A percentile compares a stretch with the other conserved stretches of the same genome.
Evolutionary conservation across 2,113 vertebrate species (phyloP).

Genomic region (Rhinichthys klamathensis): DNA sequence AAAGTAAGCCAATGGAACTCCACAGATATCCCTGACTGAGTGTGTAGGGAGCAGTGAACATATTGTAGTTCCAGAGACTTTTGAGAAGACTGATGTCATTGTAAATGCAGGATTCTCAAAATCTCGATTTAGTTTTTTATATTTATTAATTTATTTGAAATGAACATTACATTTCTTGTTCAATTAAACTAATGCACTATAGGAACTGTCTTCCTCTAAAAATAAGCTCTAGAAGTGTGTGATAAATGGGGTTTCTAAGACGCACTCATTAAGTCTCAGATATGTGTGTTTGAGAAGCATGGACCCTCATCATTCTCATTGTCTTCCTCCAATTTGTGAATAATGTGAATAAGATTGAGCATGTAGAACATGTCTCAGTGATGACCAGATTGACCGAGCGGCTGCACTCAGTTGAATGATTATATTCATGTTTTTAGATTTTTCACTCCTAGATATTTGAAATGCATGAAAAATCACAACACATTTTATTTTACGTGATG

Average conservation of each 20-base stretch:
- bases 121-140: not conserved
- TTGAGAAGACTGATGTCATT: not conserved
- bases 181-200: not conserved
- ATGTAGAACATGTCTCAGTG: constrained; percentile 21
- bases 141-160: not conserved
- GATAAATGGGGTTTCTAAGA: constrained; percentile 29
- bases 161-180: not conserved
- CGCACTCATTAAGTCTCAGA: constrained; percentile 34
- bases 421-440: constrained; percentile 39
- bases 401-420: constrained; percentile 30
- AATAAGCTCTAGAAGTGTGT: constrained; percentile 29
- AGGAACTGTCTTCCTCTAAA: constrained; percentile 17
- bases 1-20: not conserved
- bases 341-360: constrained; percentile 38
- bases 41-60: not conserved
- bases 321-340: constrained; percentile 21
- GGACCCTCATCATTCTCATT: constrained; percentile 30
- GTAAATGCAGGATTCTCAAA: not conserved
- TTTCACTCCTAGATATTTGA: constrained; percentile 32
- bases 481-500: constrained; percentile 35
- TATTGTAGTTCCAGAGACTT: not conserved
- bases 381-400: constrained; percentile 33
- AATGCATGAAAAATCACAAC: constrained; percentile 38
- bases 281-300: constrained; percentile 31
- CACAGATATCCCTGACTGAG: not conserved